Evolutionary conservation across 2,797 vertebrate genomes (phyloP).

Genomic region (Fundulus diaphanus): DNA sequence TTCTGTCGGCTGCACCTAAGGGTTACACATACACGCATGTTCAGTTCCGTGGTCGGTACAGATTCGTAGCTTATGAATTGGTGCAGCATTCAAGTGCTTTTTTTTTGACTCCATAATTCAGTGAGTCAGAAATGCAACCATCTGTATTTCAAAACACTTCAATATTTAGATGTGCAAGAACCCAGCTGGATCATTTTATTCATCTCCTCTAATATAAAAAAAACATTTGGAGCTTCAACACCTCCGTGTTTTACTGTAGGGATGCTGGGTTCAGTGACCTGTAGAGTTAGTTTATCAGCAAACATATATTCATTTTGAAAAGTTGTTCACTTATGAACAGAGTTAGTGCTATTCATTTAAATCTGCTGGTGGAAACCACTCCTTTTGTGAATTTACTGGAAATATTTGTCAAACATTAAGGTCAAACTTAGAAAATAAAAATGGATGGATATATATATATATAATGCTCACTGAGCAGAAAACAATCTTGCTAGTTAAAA

Average conservation of each 20-base stretch:
- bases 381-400: too few relatives aligned
- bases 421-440: too few relatives aligned
- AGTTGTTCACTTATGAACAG: not conserved
- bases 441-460: too few relatives aligned
- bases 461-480: too few relatives aligned
- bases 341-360: not conserved
- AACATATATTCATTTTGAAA: not conserved
- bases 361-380: too few relatives aligned
- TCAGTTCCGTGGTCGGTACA: too few relatives aligned
- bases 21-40: too few relatives aligned
- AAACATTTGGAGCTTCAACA: not conserved
- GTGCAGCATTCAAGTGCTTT: not conserved
- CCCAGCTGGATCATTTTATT: too few relatives aligned
- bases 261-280: not conserved
- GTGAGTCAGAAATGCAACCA: not conserved
- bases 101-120: not conserved
- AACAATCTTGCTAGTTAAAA: too few relatives aligned
- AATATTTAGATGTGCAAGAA: not conserved
- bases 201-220: not conserved
- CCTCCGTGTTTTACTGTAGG: not conserved
- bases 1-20: too few relatives aligned
- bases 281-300: not conserved
- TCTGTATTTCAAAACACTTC: not conserved
- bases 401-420: not conserved
- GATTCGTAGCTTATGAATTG: not conserved